These are phyloP conservation scores for Bombus waltoni DNA, from an alignment of 1,140 invertebrate species.

Conservation along the genomic window DNA sequence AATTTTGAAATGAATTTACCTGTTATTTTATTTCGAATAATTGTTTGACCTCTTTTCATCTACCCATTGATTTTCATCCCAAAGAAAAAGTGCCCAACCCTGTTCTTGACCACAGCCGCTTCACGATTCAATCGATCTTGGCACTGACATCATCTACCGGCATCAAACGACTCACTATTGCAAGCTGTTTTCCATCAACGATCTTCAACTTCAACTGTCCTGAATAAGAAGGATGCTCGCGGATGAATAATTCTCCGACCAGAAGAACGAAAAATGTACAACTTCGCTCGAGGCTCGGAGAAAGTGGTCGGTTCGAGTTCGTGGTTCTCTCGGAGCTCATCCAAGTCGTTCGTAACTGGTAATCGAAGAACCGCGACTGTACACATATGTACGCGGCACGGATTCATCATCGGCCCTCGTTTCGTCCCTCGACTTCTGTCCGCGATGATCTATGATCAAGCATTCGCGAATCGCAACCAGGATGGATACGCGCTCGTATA, in stretches of 20 bases:
- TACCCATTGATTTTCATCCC: too few relatives aligned
- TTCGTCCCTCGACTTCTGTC: slow-evolving; percentile 21
- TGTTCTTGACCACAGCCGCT: slow-evolving; percentile 8
- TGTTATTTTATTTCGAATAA: too few relatives aligned
- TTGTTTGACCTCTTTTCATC: too few relatives aligned
- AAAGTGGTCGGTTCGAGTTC: slow-evolving; percentile 57
- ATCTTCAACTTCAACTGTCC: neutral
- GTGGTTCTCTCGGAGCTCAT: slow-evolving; percentile 33
- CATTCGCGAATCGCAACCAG: slow-evolving; percentile 45
- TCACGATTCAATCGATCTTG: slow-evolving; percentile 29
- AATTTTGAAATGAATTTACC: too few relatives aligned
- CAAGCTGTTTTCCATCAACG: neutral
- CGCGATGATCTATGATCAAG: slow-evolving; percentile 54
- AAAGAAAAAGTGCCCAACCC: neutral
- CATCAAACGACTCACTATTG: slow-evolving; percentile 26
- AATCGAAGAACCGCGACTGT: slow-evolving; percentile 40
- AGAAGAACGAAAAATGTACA: slow-evolving; percentile 66
- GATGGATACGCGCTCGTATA: slow-evolving; percentile 45
- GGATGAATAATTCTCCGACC: slow-evolving; percentile 46
- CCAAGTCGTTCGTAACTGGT: slow-evolving; percentile 43
- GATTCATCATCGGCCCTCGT: slow-evolving; percentile 33
- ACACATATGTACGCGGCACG: neutral
- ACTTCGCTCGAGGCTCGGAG: slow-evolving; percentile 62
- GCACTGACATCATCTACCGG: slow-evolving; percentile 18
- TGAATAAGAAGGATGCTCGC: slow-evolving; percentile 18